A percentile compares a stretch with the other conserved stretches of the same genome.
Conservation (phyloP, 2,888 invertebrate species). For the Lagria hirta region DNA sequence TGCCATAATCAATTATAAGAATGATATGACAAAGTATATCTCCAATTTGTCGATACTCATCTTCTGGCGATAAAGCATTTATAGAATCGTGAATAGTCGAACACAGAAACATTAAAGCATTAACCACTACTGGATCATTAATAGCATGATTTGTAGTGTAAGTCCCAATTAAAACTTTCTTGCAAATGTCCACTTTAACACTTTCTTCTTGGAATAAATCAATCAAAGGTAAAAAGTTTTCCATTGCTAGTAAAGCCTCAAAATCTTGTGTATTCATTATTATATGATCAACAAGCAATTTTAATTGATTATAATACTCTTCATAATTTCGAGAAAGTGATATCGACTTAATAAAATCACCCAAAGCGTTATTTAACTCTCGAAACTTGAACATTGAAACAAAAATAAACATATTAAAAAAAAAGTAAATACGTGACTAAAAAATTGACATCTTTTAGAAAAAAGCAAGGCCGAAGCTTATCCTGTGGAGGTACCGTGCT, state of each 20-base stretch:
- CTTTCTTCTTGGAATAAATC: constrained; percentile 87
- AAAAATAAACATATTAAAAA: constrained; percentile 15
- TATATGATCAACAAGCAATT: constrained; percentile 74
- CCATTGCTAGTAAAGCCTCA: constrained; percentile 79
- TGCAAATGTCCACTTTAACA: constrained; percentile 81
- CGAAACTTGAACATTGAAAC: constrained; percentile 73
- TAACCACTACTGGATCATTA: constrained; percentile 84
- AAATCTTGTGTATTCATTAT: constrained; percentile 76
- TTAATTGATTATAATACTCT: constrained; percentile 76
- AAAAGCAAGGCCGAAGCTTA: too few species aligned
- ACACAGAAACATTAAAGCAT: constrained; percentile 85
- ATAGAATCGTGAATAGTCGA: constrained; percentile 91
- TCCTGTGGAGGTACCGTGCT: too few species aligned
- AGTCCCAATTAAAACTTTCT: constrained; percentile 69
- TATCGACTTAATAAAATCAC: constrained; percentile 84
- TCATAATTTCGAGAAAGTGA: constrained; percentile 76
- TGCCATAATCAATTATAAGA: constrained; percentile 76
- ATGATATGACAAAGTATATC: constrained; percentile 80
- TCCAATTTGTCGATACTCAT: constrained; percentile 85
- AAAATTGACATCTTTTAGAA: neutral
- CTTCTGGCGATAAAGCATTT: constrained; percentile 88
- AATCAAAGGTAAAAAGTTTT: constrained; percentile 86
- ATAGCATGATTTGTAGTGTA: constrained; percentile 51
- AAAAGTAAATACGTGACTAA: too few species aligned
- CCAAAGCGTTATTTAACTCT: constrained; percentile 82